phyloP scores from a whole-genome alignment of 1,140 invertebrate species.

The Drosophila fuyamai region DNA sequence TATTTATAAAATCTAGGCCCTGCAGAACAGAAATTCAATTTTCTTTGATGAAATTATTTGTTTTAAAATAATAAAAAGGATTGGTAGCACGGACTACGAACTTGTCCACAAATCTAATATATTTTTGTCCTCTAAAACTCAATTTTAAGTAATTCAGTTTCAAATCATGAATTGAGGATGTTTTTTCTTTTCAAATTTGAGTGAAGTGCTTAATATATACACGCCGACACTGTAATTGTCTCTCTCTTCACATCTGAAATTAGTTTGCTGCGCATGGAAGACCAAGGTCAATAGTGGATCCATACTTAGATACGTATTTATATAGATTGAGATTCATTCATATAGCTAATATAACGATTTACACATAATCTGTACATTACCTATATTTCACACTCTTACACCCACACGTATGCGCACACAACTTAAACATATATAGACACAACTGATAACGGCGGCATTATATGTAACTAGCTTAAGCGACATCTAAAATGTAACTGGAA shows the following conservation, averaged over 20 bases:
- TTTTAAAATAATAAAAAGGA: too few relatives aligned
- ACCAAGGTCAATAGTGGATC: slow-evolving; percentile 22
- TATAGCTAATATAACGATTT: slow-evolving; percentile 6
- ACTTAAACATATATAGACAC: slow-evolving; percentile 9
- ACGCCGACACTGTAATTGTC: background rate
- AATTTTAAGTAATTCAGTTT: background rate
- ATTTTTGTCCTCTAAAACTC: too few relatives aligned
- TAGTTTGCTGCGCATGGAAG: slow-evolving; percentile 3
- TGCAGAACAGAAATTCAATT: too few relatives aligned
- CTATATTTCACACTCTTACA: slow-evolving; percentile 1
- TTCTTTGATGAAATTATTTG: too few relatives aligned
- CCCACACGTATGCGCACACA: slow-evolving; percentile 10
- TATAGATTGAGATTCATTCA: slow-evolving; percentile 7
- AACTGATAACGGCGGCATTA: slow-evolving; percentile 19
- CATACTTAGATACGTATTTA: slow-evolving; percentile 7
- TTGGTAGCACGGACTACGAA: too few relatives aligned
- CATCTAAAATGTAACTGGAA: slow-evolving; percentile 38
- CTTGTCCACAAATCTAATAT: too few relatives aligned
- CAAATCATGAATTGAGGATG: background rate
- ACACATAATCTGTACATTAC: slow-evolving; percentile 10
- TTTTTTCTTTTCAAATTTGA: background rate
- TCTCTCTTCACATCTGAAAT: background rate
- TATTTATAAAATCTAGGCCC: too few relatives aligned
- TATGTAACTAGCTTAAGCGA: slow-evolving; percentile 34
- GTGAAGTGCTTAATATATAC: background rate